These are phyloP conservation scores for Ceratina japonica DNA, from an alignment of 1,140 invertebrate species.

Conservation along the genomic window DNA sequence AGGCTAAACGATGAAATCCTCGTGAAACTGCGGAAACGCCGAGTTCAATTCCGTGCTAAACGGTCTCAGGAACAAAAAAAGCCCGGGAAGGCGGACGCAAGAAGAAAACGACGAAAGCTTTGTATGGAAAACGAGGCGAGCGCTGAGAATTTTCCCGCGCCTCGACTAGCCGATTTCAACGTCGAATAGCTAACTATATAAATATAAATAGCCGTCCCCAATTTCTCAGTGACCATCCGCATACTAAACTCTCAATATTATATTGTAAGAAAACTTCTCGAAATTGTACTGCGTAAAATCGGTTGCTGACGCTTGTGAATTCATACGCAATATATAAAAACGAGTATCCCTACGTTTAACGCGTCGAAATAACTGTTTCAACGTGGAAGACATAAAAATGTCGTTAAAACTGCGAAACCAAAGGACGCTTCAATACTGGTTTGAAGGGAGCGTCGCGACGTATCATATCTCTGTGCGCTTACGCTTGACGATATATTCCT, in stretches of 20 bases:
- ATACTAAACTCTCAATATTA: conserved; percentile 9
- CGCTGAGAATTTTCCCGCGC: conserved; percentile 41
- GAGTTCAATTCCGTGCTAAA: no score
- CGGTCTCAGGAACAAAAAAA: background rate
- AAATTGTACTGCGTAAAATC: no score
- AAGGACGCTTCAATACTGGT: background rate
- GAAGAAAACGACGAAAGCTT: conserved; percentile 27
- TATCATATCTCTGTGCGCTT: background rate
- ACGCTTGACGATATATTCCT: background rate
- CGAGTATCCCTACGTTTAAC: no score
- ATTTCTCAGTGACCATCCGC: conserved; percentile 55
- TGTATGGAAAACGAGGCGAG: conserved; percentile 33
- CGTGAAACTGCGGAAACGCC: no score
- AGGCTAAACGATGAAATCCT: no score
- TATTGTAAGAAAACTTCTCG: no score
- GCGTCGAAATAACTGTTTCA: no score
- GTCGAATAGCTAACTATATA: conserved; percentile 54
- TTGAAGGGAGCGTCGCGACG: background rate
- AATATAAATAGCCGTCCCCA: conserved; percentile 62
- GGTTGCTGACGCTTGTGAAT: background rate
- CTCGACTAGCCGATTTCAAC: conserved; percentile 40
- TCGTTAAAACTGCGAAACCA: no score
- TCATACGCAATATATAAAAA: no score
- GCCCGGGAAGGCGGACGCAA: background rate
- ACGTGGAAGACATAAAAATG: no score